Base-by-base conservation (phyloP, 2,113 vertebrate genomes). In the Alethe diademata region DNA sequence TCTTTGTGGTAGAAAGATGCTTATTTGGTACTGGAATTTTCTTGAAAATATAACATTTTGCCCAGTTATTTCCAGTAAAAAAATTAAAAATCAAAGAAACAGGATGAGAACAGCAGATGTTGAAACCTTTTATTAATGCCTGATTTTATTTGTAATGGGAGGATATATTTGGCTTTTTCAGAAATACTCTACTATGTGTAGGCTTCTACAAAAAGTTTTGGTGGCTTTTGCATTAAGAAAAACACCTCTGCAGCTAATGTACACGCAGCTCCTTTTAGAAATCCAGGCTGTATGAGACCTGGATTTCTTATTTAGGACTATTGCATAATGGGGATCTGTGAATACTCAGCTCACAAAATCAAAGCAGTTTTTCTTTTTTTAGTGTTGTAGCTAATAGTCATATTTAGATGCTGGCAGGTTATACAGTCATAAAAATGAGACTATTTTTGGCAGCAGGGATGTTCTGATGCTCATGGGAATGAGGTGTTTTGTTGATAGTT, bases 401-500 rank as follows among this genome's bases (percentile, higher is more conserved):
- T 73, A 90, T 79, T 96, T 90, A 90, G 71, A 60, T 47, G 64
- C 75, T 94, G 85, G 51, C 58, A 95, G 42, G n/a, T 71, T 78
- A 73, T 56, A 53, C 11, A 54, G 64, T 74, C 78, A 80, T 91
- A 93, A 96, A 96, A 95, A 93, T 47, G 31, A 83, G 58, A 61
- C 36, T 93, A 33, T 90, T 85, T 95, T 94, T 91, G 93, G 84
- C 87, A 89, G 40, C 19, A 50, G 47, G 31, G 38, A 72, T 36
- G 19, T 65, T 92, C 54, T 62, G 51, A 94, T 75, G 29, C 90
- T 94, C 9, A 0, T 67, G 85, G 81, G 90, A 93, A 90, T 17
- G 24, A 88, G 60, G 88, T 92, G 92, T 94, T 96, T 84, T 80
- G 74, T 51, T 96, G 88, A 93, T 80, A 94, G 75, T 66, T 93